Evolutionary conservation across 2,888 invertebrate species (phyloP), one percentile per base, ranked within the genome.

Genomic region (Brassicogethes aeneus): DNA sequence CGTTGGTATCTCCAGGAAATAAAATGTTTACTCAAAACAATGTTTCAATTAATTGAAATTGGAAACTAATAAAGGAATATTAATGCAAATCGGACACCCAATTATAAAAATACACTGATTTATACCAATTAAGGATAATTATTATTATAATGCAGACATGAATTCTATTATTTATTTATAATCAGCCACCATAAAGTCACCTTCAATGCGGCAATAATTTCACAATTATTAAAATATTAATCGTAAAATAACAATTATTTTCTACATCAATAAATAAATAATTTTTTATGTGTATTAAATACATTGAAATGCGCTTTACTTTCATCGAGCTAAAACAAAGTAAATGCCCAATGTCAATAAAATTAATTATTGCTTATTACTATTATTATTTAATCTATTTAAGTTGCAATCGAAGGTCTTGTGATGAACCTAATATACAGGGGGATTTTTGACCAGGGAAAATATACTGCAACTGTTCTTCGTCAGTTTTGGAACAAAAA

Each of bases 181-280:
- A 34, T 34, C 16, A 34, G 34, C 15, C 34, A 34, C 34, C 14
- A 34, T 34, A 34, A 34, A 34, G 34, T 34, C 34, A 34, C 34
- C 34, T 34, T 34, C 34, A 34, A 34, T 34, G 3, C 12, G 3
- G 23, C 23, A 23, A 23, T 7, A 23, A 23, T 23, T 23, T 23
- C 23, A 23, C 23, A 23, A 23, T 23, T 23, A 23, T 23, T 23
- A 10, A 23, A 23, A 10, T 23, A 23, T 23, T 10, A 5, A 10
- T 7, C 23, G 23, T 23, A 23, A 23, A 23, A 23, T 23, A 23
- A 5, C 5, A 23, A 7, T 23, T 23, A 23, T 23, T 23, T 23
- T 23, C 23, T 23, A 23, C 23, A 23, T 23, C 23, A 23, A 23
- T 23, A 23, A 23, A 23, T 23, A 23, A 7, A 10, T 10, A 10